phyloP scores from a whole-genome alignment of 2,113 vertebrate genomes.

The Phoxinus phoxinus region DNA sequence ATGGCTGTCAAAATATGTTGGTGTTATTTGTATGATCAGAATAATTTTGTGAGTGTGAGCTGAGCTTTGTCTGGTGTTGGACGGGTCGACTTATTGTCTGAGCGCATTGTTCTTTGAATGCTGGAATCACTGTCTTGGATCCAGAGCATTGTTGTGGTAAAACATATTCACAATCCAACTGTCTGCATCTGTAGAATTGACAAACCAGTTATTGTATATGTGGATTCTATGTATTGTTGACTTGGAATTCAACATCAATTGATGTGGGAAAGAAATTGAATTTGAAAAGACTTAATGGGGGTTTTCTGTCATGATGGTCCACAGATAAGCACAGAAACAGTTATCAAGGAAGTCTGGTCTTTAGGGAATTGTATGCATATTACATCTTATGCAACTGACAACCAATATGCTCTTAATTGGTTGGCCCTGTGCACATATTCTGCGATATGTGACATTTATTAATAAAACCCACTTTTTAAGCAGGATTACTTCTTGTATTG shows the following conservation, averaged over 20 bases:
- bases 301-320: not conserved
- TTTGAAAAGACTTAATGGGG: not conserved
- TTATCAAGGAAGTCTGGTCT: not conserved
- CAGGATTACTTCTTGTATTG: not conserved
- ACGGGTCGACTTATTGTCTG: not conserved
- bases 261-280: not conserved
- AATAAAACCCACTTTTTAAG: constrained; percentile 21
- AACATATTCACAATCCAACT: not conserved
- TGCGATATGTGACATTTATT: not conserved
- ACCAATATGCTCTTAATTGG: not conserved
- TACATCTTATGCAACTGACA: not conserved
- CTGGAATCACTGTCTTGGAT: not conserved
- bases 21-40: constrained; percentile 20
- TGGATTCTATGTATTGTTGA: constrained; percentile 6
- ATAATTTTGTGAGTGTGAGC: not conserved
- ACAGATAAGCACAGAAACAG: not conserved
- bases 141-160: not conserved
- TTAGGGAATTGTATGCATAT: not conserved
- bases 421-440: not conserved
- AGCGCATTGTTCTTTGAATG: not conserved
- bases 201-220: not conserved
- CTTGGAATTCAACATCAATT: not conserved
- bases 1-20: constrained; percentile 26
- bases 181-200: not conserved
- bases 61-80: not conserved